These are phyloP conservation scores for Caiman crocodilus DNA, from an alignment of 2,797 vertebrate genomes.

Conservation along the genomic window DNA sequence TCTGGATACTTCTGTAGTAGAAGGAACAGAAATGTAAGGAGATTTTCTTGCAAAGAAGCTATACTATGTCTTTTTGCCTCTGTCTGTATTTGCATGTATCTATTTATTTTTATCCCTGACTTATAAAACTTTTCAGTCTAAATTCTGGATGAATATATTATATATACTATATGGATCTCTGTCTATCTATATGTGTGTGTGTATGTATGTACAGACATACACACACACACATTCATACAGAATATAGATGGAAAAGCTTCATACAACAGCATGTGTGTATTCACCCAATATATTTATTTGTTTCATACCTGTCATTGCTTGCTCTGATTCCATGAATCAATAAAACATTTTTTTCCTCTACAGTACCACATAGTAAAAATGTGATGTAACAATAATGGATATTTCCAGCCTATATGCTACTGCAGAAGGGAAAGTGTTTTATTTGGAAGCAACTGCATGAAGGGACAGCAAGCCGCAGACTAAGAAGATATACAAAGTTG, in stretches of 20 bases:
- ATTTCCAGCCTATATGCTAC: not conserved
- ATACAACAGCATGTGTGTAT: too few species aligned
- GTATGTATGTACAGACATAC: too few species aligned
- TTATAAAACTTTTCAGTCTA: not conserved
- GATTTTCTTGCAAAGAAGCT: not conserved
- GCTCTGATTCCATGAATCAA: not conserved
- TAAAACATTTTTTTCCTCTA: not conserved
- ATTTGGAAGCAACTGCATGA: too few species aligned
- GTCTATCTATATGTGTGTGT: too few species aligned
- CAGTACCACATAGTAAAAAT: not conserved
- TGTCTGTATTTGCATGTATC: rapidly evolving
- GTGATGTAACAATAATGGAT: not conserved
- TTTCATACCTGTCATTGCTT: not conserved
- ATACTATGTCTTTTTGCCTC: too few species aligned
- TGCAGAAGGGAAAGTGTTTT: too few species aligned
- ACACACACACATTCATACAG: too few species aligned
- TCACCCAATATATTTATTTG: not conserved
- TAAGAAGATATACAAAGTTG: too few species aligned
- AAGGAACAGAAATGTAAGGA: not conserved
- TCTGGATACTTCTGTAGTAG: conserved; percentile 13
- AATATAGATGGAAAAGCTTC: too few species aligned
- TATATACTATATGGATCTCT: too few species aligned
- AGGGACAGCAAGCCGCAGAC: too few species aligned
- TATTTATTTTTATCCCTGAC: not conserved
- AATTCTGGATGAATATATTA: not conserved